Evolutionary conservation across 2,888 invertebrate species (phyloP), one percentile per base, ranked within the genome.

Genomic region (Lordiphosa fenestrarum): DNA sequence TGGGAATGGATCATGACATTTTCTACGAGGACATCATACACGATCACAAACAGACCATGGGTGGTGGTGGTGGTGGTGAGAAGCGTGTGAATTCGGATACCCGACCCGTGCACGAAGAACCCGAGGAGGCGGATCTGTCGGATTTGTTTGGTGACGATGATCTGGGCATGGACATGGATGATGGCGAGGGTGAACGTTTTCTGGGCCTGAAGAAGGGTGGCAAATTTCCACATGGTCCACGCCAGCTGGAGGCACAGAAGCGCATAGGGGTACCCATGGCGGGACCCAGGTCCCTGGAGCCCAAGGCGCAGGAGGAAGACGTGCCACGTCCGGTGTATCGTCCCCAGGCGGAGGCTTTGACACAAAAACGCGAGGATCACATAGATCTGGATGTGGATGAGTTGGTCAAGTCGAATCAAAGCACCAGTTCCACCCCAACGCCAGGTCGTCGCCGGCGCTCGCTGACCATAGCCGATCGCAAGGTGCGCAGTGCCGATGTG

Each of bases 401-500:
- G 2, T 57, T 46, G 3, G 53, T 47, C 12, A 50, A 38, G n/a
- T 36, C 52, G 10, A 62, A 63, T 2, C 37, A 23, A 7, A 33
- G 15, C 13, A 19, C n/a, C 4, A 53, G 54, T 19, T 46, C 59
- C 7, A 47, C 55, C 4, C 44, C 48, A 5, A 38, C 51, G 12
- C 9, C 39, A 9, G 10, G 92, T 58, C 91, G 95, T 25, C 91
- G 93, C 47, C 92, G 93, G 46, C 92, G 95, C 4, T 92, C 93
- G 1, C 90, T 94, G 57, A 91, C 92, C 3, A 91, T 94, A 10
- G 91, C 93, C 4, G 94, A 94, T 84, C 91, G 95, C 10, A 94
- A 95, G 84, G 94, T 92, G 1, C 92, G 95, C 50, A 95, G 95
- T 66, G 94, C 96, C 2, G 96, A 96, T 85, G 95, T 97, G 1